Base-by-base conservation (phyloP, 2,113 vertebrate species). In the Todiramphus saurophagus region DNA sequence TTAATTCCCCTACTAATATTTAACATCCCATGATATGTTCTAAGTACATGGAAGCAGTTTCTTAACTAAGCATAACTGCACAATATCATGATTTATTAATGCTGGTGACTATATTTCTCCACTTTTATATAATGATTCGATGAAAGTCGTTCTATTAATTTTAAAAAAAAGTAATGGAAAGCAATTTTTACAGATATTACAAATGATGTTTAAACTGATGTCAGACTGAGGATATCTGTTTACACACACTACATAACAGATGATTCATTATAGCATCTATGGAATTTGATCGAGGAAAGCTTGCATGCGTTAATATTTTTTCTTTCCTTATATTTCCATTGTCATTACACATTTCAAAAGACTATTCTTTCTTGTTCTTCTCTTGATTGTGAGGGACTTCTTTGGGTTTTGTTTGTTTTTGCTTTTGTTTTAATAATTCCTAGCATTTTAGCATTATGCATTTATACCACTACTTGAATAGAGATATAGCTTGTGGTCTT, bases 351-450 rank as follows among this genome's bases (percentile, higher is more conserved):
- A 56, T 48, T 77, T 75, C 21, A 58, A n/a, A 87, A 31, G 20
- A n/a, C 27, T 1, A 0, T 33, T 68, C 6, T 69, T 76, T 74
- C 25, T 41, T 73, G 16, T 5, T 46, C 3, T 48, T 43, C 50
- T 39, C 16, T 69, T 46, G 83, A 44, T 27, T 63, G 15, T 27
- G 16, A 17, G 16, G 5, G 1, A 1, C 1, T 9, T 50, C 41
- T 64, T 31, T 17, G 11, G 16, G 41, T 41, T 31, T 51, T 35
- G 17, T 53, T 68, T 2, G 0, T 3, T 0, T 7, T 50, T 18
- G 3, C 10, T 18, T 31, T 50, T 16, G 28, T 30, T 25, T 80
- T 41, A 14, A 25, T 46, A 74, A 63, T 21, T 67, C n/a, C 43
- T 39, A 64, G 12, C 11, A 53, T 83, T 76, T 92, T 51, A 60